Percentiles rank a stretch among this genome's conserved stretches.
phyloP scores from a whole-genome alignment of 2,797 vertebrate species.

The Tadarida brasiliensis region DNA sequence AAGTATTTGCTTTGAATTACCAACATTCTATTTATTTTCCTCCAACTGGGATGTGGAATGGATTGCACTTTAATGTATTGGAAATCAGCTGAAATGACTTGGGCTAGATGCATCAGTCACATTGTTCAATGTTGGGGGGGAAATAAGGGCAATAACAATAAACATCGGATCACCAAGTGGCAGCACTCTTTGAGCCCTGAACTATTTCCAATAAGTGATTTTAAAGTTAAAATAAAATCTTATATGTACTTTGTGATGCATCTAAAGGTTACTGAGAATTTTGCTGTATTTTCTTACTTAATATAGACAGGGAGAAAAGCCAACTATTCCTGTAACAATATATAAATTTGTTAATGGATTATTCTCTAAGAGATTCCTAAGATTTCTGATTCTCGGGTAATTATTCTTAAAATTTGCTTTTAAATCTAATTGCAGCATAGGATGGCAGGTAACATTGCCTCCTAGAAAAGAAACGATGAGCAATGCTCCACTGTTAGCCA shows the following conservation, averaged over 20 bases:
- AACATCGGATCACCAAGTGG: neutral
- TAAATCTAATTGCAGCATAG: neutral
- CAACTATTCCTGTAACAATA: neutral
- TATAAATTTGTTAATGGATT: constrained; percentile 49
- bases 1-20: neutral
- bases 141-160: neutral
- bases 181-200: neutral
- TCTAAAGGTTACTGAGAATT: neutral
- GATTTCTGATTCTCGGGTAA: neutral
- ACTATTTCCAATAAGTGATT: neutral
- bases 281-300: neutral
- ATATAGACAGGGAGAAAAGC: neutral
- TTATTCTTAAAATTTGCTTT: constrained; percentile 53
- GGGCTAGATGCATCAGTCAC: neutral
- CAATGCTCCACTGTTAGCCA: neutral
- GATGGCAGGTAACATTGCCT: neutral
- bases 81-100: neutral
- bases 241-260: neutral
- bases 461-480: neutral
- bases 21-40: neutral
- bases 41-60: neutral
- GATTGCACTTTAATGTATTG: neutral
- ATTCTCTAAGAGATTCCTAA: neutral
- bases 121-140: neutral
- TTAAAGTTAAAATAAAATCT: constrained; percentile 17